These are phyloP conservation scores for Teleiodes luculella DNA, from an alignment of 2,888 invertebrate genomes.

Conservation along the genomic window DNA sequence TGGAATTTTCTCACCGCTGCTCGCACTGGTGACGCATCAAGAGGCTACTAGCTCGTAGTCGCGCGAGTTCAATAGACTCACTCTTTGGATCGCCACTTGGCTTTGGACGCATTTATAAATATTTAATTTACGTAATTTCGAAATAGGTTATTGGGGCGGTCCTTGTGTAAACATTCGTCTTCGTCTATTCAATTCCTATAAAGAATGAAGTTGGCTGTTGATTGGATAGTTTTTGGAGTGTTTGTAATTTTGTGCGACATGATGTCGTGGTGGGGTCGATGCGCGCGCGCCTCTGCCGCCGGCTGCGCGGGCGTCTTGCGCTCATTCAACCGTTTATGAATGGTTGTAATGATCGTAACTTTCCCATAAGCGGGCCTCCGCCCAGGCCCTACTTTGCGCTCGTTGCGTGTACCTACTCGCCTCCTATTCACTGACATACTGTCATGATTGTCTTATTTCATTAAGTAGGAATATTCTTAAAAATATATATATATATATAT, in stretches of 20 bases:
- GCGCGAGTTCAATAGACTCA: slow-evolving; percentile 69
- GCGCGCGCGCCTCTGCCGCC: slow-evolving; percentile 46
- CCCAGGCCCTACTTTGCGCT: slow-evolving; percentile 41
- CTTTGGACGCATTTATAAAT: slow-evolving; percentile 18
- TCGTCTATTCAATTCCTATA: not conserved
- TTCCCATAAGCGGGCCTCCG: slow-evolving; percentile 69
- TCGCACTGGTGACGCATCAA: slow-evolving; percentile 59
- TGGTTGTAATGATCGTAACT: slow-evolving; percentile 69
- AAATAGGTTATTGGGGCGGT: slow-evolving; percentile 10
- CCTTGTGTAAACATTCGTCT: slow-evolving; percentile 16
- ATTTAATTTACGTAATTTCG: slow-evolving; percentile 14
- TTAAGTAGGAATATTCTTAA: too few species aligned
- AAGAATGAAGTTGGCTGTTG: too few species aligned
- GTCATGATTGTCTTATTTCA: not conserved
- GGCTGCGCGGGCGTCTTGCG: slow-evolving; percentile 59
- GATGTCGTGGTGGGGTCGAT: slow-evolving; percentile 51
- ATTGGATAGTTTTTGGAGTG: not conserved
- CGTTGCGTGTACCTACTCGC: slow-evolving; percentile 33
- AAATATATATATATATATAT: too few species aligned
- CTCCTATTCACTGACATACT: not conserved
- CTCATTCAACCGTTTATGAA: slow-evolving; percentile 75
- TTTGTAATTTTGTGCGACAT: slow-evolving; percentile 30
- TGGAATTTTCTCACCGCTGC: slow-evolving; percentile 60
- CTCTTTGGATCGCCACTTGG: slow-evolving; percentile 27
- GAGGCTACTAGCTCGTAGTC: slow-evolving; percentile 55